phyloP scores from a whole-genome alignment of 2,888 invertebrate species.

The Chloroclystis v-ata region DNA sequence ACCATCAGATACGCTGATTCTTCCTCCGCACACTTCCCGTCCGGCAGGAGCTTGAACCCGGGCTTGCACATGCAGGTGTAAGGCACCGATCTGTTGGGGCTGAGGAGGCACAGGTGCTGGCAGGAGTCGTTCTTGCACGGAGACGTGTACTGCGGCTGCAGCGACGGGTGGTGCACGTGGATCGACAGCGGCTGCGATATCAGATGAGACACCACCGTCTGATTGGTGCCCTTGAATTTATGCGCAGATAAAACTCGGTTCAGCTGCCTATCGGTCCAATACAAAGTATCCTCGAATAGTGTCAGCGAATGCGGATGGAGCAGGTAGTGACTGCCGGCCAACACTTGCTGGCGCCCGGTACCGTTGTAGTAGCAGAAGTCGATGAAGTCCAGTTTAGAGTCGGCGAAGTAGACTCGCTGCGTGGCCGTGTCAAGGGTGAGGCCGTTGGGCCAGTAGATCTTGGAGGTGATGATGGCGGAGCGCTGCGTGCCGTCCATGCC shows the following conservation, averaged over 20 bases:
- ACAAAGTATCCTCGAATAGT: slow-evolving; percentile 96
- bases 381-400: slow-evolving; percentile 97
- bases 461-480: slow-evolving; percentile 90
- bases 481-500: slow-evolving; percentile 97
- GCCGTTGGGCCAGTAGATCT: slow-evolving; percentile 99
- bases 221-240: slow-evolving; percentile 94
- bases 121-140: slow-evolving; percentile 86
- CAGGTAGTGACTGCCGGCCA: slow-evolving; percentile 93
- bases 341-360: slow-evolving; percentile 90
- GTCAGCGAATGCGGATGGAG: slow-evolving; percentile 97
- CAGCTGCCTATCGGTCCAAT: slow-evolving; percentile 97
- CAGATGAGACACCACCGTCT: slow-evolving; percentile 94
- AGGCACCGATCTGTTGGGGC: slow-evolving; percentile 82
- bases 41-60: slow-evolving; percentile 84
- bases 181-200: slow-evolving; percentile 97
- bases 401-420: slow-evolving; percentile 96
- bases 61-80: slow-evolving; percentile 95
- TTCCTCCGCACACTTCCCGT: slow-evolving; percentile 88
- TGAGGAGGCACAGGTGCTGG: slow-evolving; percentile 94
- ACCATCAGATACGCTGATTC: slow-evolving; percentile 94
- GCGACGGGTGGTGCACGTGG: slow-evolving; percentile 95
- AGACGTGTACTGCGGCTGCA: slow-evolving; percentile 88
- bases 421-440: slow-evolving; percentile 96
- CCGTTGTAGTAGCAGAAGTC: slow-evolving; percentile 99
- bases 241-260: slow-evolving; percentile 94